phyloP scores from a whole-genome alignment of 2,113 vertebrate species.

The Hoplias malabaricus region DNA sequence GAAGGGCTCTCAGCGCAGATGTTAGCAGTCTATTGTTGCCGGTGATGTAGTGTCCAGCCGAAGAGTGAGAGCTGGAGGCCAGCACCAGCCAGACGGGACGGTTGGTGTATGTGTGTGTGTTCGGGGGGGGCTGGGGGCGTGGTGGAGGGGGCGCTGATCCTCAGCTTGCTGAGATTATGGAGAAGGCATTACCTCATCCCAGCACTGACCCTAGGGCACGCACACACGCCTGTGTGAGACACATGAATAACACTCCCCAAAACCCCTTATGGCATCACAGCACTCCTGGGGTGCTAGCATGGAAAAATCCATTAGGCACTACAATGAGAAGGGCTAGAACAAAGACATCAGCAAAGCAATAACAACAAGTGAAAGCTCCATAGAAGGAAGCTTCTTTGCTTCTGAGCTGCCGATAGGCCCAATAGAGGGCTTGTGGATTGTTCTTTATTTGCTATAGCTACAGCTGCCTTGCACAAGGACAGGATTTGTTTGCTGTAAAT shows the following conservation, averaged over 20 bases:
- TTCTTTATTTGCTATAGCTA: not conserved
- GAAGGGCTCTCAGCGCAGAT: slow-evolving; percentile 57
- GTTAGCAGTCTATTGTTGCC: slow-evolving; percentile 59
- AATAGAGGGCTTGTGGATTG: not conserved
- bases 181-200: slow-evolving; percentile 57
- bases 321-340: slow-evolving; percentile 33
- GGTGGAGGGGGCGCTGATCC: not conserved
- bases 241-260: slow-evolving; percentile 12
- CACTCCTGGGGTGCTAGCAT: slow-evolving; percentile 24
- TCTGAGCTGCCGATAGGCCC: not conserved
- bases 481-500: slow-evolving; percentile 36
- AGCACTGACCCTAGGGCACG: slow-evolving; percentile 34
- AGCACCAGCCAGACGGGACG: slow-evolving; percentile 34
- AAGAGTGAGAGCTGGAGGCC: slow-evolving; percentile 25
- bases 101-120: too few relatives aligned
- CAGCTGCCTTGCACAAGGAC: not conserved
- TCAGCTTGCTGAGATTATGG: slow-evolving; percentile 32
- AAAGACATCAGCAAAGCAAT: slow-evolving; percentile 45
- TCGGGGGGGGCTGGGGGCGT: too few relatives aligned
- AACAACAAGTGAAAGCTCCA: slow-evolving; percentile 31
- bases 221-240: slow-evolving; percentile 30
- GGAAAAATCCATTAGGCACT: slow-evolving; percentile 40
- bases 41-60: slow-evolving; percentile 51
- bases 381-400: not conserved
- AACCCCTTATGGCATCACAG: slow-evolving; percentile 15